Evolutionary conservation across 2,797 vertebrate species (phyloP).

Genomic region (Fistularia tabacaria): DNA sequence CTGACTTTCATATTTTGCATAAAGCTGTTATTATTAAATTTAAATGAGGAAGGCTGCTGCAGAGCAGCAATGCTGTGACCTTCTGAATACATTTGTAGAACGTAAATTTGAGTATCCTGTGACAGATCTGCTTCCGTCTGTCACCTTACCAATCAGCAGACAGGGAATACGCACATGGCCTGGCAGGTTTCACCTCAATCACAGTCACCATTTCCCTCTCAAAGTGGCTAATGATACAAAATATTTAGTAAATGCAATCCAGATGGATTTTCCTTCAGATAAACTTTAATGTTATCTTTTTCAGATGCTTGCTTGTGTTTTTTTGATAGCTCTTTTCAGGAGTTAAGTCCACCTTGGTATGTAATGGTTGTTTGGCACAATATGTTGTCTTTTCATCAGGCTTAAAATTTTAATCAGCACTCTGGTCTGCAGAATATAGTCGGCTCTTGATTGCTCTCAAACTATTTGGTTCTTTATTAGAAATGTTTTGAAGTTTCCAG

Average conservation of each 20-base stretch:
- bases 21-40: conserved; percentile 71
- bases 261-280: not conserved
- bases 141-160: conserved; percentile 49
- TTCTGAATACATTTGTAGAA: conserved; percentile 70
- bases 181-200: conserved; percentile 38
- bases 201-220: conserved; percentile 37
- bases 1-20: conserved; percentile 59
- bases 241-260: conserved; percentile 44
- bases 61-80: conserved; percentile 64
- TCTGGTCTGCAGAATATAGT: too few relatives aligned
- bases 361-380: too few relatives aligned
- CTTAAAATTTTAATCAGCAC: too few relatives aligned
- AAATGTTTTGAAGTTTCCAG: too few relatives aligned
- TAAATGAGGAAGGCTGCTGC: conserved; percentile 64
- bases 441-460: too few relatives aligned
- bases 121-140: conserved; percentile 58
- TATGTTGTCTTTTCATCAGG: too few relatives aligned
- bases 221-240: conserved; percentile 44
- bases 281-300: too few relatives aligned
- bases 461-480: too few relatives aligned
- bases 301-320: too few relatives aligned
- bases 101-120: conserved; percentile 58
- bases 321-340: too few relatives aligned
- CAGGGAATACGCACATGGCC: conserved; percentile 24
- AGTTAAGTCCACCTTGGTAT: too few relatives aligned